phyloP scores from a whole-genome alignment of 2,888 invertebrate species.

The Colostygia pectinataria region DNA sequence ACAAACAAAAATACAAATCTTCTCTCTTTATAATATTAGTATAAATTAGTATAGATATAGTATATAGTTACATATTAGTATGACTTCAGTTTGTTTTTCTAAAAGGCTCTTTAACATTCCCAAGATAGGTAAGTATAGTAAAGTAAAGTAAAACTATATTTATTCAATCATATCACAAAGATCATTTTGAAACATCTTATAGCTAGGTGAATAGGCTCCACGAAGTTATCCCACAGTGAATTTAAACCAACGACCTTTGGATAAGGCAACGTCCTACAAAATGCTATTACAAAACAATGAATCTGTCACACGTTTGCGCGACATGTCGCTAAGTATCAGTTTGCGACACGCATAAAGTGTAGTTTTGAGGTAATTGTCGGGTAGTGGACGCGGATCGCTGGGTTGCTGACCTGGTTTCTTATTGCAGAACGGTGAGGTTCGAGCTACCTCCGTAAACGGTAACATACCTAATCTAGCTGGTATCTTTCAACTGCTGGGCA shows the following conservation, averaged over 20 bases:
- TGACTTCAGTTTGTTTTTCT: too few species aligned
- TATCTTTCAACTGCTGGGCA: background rate
- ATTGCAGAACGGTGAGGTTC: constrained; percentile 15
- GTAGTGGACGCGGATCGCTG: constrained; percentile 25
- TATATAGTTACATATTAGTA: too few species aligned
- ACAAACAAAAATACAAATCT: too few species aligned
- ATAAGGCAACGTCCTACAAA: constrained; percentile 18
- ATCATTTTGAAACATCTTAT: too few species aligned
- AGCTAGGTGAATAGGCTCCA: too few species aligned
- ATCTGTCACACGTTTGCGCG: constrained; percentile 33
- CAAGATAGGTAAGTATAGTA: too few species aligned
- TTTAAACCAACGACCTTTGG: constrained; percentile 15
- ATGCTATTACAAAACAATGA: constrained; percentile 31
- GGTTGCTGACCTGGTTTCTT: constrained; percentile 20
- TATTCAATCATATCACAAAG: too few species aligned
- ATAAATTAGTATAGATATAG: too few species aligned
- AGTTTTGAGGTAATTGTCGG: constrained; percentile 31
- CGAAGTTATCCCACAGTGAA: background rate
- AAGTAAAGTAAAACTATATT: too few species aligned
- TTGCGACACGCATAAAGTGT: constrained; percentile 22
- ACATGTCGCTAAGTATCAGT: constrained; percentile 23
- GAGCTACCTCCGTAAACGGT: constrained; percentile 6
- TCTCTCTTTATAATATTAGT: too few species aligned
- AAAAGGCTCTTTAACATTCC: too few species aligned
- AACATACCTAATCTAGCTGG: constrained; percentile 2